Conservation (phyloP, 2,888 invertebrate genomes). For the Sarcophaga carnaria region DNA sequence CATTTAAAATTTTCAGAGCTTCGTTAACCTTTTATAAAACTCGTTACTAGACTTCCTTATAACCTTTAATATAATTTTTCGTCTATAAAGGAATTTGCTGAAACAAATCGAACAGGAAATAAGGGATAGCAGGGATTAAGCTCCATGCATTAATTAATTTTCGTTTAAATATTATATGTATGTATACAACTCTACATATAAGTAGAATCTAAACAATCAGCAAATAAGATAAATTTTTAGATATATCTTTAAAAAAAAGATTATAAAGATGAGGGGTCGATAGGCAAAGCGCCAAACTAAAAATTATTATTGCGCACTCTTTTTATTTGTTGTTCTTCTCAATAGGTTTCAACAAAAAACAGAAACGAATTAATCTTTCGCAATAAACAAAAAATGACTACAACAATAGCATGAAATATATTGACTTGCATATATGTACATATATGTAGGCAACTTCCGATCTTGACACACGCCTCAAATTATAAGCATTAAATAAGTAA, state of each 20-base stretch:
- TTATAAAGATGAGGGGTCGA: background rate
- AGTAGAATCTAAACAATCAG: slow-evolving; percentile 8
- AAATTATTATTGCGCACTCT: slow-evolving; percentile 37
- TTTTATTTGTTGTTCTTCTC: slow-evolving; percentile 3
- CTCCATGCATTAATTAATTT: no score
- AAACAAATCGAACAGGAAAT: no score
- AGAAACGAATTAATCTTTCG: background rate
- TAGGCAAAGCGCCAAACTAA: slow-evolving; percentile 10
- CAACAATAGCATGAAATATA: background rate
- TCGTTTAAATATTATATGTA: background rate
- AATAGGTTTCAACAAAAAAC: slow-evolving; percentile 12
- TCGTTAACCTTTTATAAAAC: no score
- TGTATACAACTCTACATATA: background rate
- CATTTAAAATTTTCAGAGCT: no score
- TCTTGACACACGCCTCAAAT: background rate
- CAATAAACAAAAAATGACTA: slow-evolving; percentile 12
- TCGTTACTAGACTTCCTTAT: no score
- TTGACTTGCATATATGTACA: background rate
- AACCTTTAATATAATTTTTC: no score
- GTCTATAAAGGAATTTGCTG: no score
- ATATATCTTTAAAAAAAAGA: background rate
- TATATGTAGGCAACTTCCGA: background rate
- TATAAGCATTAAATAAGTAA: no score
- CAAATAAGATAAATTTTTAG: slow-evolving; percentile 18
- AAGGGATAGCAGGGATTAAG: no score